Evolutionary conservation across 35 echinoderm and acorn worm species (phyloP).

Genomic region (Apostichopus parvimensis): DNA sequence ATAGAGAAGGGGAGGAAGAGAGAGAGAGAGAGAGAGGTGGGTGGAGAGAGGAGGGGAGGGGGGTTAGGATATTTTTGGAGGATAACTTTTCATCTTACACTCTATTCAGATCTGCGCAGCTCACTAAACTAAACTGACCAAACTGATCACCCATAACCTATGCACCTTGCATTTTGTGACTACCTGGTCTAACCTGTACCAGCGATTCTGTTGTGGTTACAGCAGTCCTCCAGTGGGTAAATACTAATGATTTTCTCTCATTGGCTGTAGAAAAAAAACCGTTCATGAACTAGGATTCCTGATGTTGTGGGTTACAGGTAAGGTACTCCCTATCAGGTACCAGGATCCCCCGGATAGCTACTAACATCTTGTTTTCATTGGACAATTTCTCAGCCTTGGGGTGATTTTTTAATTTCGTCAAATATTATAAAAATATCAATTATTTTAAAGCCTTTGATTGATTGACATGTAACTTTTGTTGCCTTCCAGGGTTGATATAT

Average conservation of each 20-base stretch:
- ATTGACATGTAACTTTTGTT: conserved; percentile 53
- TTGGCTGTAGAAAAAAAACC: background rate
- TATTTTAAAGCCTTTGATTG: conserved; percentile 18
- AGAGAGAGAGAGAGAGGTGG: no score
- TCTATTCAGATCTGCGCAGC: no score
- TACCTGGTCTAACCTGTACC: background rate
- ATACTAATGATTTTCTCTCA: conserved; percentile 35
- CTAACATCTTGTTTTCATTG: conserved; percentile 48
- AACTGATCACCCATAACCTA: background rate
- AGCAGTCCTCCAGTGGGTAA: background rate
- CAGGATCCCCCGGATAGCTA: conserved; percentile 20
- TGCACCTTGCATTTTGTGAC: background rate
- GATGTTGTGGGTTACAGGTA: conserved; percentile 46
- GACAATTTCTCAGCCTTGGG: conserved; percentile 29
- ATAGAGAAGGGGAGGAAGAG: no score
- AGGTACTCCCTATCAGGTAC: conserved; percentile 36
- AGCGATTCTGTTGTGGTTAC: background rate
- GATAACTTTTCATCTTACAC: no score
- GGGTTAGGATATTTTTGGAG: no score
- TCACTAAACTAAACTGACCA: no score
- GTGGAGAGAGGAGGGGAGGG: no score
- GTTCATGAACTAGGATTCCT: background rate
- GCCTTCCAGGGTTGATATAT: conserved; percentile 23
- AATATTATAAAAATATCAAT: conserved; percentile 46
- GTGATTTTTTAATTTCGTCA: conserved; percentile 23